These are phyloP conservation scores for Acrobasis suavella DNA, from an alignment of 2,888 invertebrate genomes.

Conservation along the genomic window DNA sequence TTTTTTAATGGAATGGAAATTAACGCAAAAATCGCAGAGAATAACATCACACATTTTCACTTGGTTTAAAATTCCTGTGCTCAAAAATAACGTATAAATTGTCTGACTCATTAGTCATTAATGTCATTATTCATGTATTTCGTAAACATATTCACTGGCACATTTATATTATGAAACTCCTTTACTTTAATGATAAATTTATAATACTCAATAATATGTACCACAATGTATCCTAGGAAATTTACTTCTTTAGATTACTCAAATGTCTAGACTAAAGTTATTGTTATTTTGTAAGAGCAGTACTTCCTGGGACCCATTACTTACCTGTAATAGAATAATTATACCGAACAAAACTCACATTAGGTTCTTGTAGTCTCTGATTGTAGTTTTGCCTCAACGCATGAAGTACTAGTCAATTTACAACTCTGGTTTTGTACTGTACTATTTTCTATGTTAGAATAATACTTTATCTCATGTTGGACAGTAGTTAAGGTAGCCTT, in stretches of 20 bases:
- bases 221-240: constrained; percentile 40
- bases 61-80: too few species aligned
- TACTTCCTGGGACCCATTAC: constrained; percentile 44
- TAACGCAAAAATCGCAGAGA: constrained; percentile 11
- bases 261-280: constrained; percentile 42
- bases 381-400: constrained; percentile 30
- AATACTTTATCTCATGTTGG: constrained; percentile 45
- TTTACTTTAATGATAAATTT: constrained; percentile 36
- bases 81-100: not conserved
- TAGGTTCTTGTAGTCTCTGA: constrained; percentile 9
- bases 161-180: constrained; percentile 27
- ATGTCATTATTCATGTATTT: not conserved
- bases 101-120: not conserved
- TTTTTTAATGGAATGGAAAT: constrained; percentile 21
- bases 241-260: constrained; percentile 43
- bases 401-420: constrained; percentile 54
- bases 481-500: constrained; percentile 40
- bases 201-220: constrained; percentile 46
- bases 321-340: constrained; percentile 29
- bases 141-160: constrained; percentile 25
- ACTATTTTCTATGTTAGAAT: constrained; percentile 38
- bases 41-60: not conserved
- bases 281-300: constrained; percentile 48
- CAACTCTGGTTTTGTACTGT: constrained; percentile 40
- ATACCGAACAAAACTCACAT: constrained; percentile 23